Evolutionary conservation across 37 sponge, comb jelly and placozoan species (phyloP).

Genomic region (Mnemiopsis leidyi): DNA sequence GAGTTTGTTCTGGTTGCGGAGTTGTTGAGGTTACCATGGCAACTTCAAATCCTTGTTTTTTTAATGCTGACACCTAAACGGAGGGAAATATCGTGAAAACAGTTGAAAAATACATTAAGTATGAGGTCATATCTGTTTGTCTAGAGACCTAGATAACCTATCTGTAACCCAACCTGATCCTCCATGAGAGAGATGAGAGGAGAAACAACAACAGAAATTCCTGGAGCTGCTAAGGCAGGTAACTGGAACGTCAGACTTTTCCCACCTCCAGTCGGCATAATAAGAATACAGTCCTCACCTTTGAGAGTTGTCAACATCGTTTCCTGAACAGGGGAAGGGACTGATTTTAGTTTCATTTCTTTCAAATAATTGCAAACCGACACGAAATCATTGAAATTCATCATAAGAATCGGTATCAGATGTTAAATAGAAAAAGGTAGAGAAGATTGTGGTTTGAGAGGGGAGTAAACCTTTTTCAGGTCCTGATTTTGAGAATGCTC

Average conservation of each 20-base stretch:
- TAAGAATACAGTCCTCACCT: conserved; percentile 78
- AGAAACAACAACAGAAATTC: conserved; percentile 88
- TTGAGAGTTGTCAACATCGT: conserved; percentile 71
- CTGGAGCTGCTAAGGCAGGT: conserved; percentile 74
- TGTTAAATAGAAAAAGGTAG: too few species aligned
- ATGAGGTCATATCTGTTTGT: background rate
- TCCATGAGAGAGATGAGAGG: conserved; percentile 95
- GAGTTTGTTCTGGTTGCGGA: conserved; percentile 69
- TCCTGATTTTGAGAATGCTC: too few species aligned
- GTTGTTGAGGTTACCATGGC: conserved; percentile 72
- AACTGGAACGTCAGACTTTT: conserved; percentile 97
- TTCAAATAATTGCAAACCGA: too few species aligned
- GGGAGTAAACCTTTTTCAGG: too few species aligned
- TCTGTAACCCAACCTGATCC: conserved; percentile 77
- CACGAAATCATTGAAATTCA: too few species aligned
- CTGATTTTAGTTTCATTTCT: too few species aligned
- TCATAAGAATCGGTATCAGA: too few species aligned
- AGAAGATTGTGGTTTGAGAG: too few species aligned
- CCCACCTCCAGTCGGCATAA: conserved; percentile 98
- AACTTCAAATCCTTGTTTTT: conserved; percentile 70
- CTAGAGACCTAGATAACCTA: background rate
- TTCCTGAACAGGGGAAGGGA: conserved; percentile 41
- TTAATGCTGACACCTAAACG: conserved; percentile 66
- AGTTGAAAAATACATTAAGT: background rate
- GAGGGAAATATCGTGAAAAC: background rate